phyloP scores from a whole-genome alignment of 1,140 invertebrate genomes.

The Thalassaphorura encarpata region DNA sequence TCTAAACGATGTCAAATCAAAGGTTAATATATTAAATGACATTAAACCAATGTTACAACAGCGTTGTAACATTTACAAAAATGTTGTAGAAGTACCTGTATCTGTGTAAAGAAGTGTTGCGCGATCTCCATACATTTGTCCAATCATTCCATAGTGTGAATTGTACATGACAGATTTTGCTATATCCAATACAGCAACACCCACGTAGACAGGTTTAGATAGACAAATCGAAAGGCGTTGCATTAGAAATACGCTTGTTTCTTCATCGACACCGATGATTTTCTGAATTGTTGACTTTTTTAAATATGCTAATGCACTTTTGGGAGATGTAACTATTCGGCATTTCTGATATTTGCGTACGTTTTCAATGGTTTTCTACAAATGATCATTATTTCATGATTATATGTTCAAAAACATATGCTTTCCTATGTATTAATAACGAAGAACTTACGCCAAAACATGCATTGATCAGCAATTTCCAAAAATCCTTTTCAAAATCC shows the following conservation, averaged over 20 bases:
- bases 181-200: conserved; percentile 38
- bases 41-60: too few relatives aligned
- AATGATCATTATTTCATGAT: too few relatives aligned
- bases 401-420: too few relatives aligned
- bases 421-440: too few relatives aligned
- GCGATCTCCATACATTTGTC: conserved; percentile 25
- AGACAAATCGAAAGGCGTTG: conserved; percentile 34
- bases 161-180: conserved; percentile 37
- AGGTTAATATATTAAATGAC: too few relatives aligned
- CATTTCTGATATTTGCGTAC: conserved; percentile 1
- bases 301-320: not conserved
- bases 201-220: conserved; percentile 40
- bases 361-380: too few relatives aligned
- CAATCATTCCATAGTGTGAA: conserved; percentile 17
- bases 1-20: too few relatives aligned
- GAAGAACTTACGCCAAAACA: conserved; percentile 42
- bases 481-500: conserved; percentile 41
- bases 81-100: conserved; percentile 38
- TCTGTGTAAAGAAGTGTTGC: conserved; percentile 37
- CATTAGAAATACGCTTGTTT: conserved; percentile 37
- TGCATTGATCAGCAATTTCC: conserved; percentile 41
- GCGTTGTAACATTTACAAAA: too few relatives aligned
- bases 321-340: not conserved
- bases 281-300: conserved; percentile 37
- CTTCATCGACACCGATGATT: conserved; percentile 35